Evolutionary conservation across 2,797 vertebrate genomes (phyloP).

Genomic region (Urosaurus nigricauda): DNA sequence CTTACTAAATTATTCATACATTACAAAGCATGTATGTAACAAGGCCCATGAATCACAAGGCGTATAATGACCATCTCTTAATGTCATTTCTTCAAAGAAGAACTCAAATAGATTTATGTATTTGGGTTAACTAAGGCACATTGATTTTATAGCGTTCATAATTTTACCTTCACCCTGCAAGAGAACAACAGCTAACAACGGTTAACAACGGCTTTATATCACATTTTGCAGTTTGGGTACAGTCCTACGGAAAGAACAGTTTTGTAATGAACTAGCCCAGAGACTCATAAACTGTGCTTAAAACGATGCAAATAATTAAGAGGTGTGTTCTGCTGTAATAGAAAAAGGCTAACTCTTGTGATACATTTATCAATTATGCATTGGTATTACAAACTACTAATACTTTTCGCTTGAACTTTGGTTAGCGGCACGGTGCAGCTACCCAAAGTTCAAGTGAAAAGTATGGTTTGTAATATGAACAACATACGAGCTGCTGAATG

Average conservation of each 20-base stretch:
- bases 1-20: constrained; percentile 91
- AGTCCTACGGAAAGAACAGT: constrained; percentile 63
- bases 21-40: constrained; percentile 76
- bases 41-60: constrained; percentile 81
- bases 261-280: constrained; percentile 69
- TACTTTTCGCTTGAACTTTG: neutral
- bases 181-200: constrained; percentile 35
- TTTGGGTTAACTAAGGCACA: constrained; percentile 75
- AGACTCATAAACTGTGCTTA: constrained; percentile 74
- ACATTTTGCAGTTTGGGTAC: constrained; percentile 67
- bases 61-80: constrained; percentile 71
- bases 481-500: neutral
- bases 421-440: neutral
- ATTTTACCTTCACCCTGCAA: constrained; percentile 41
- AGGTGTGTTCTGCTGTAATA: constrained; percentile 46
- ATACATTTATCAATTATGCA: neutral
- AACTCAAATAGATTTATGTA: constrained; percentile 73
- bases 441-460: no score
- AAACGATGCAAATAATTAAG: constrained; percentile 67
- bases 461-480: no score
- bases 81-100: constrained; percentile 71
- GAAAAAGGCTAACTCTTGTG: neutral
- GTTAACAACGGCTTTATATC: constrained; percentile 65
- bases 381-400: neutral
- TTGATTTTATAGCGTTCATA: constrained; percentile 66